These are phyloP conservation scores for Pasiphila rectangulata DNA, from an alignment of 2,888 invertebrate species.

Conservation along the genomic window DNA sequence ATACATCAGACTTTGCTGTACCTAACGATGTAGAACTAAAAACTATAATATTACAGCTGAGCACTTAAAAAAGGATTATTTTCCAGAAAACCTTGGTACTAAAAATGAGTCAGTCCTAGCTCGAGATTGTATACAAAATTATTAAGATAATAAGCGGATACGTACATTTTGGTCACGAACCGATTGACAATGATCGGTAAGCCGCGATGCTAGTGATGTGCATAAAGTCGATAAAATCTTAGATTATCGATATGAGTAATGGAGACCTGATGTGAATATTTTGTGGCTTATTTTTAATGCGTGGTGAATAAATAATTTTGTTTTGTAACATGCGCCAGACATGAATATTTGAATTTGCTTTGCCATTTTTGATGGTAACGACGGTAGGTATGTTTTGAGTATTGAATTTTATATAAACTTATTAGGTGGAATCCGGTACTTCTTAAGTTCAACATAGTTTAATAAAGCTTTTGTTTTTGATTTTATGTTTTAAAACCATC, in stretches of 20 bases:
- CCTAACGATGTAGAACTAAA: conserved; percentile 12
- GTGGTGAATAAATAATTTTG: conserved; percentile 11
- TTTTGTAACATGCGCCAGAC: too few relatives aligned
- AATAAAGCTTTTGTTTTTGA: too few relatives aligned
- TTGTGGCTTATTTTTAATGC: conserved; percentile 18
- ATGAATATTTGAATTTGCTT: too few relatives aligned
- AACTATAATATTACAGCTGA: too few relatives aligned
- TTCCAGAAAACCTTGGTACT: conserved; percentile 67
- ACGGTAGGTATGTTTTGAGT: too few relatives aligned
- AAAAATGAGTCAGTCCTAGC: conserved; percentile 71
- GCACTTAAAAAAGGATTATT: conserved; percentile 56
- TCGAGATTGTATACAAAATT: conserved; percentile 74
- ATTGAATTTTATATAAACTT: too few relatives aligned
- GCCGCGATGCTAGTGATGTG: conserved; percentile 53
- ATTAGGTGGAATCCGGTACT: too few relatives aligned
- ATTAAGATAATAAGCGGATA: conserved; percentile 80
- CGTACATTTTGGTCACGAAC: conserved; percentile 79
- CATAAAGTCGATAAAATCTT: conserved; percentile 32
- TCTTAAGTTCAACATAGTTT: too few relatives aligned
- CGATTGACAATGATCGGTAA: conserved; percentile 80
- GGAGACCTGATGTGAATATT: conserved; percentile 21
- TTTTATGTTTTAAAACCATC: too few relatives aligned
- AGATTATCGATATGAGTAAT: conserved; percentile 32
- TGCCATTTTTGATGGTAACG: too few relatives aligned
- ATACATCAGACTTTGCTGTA: too few relatives aligned